These are phyloP conservation scores for Tenthredo amoena DNA, from an alignment of 2,888 invertebrate species.

Conservation along the genomic window DNA sequence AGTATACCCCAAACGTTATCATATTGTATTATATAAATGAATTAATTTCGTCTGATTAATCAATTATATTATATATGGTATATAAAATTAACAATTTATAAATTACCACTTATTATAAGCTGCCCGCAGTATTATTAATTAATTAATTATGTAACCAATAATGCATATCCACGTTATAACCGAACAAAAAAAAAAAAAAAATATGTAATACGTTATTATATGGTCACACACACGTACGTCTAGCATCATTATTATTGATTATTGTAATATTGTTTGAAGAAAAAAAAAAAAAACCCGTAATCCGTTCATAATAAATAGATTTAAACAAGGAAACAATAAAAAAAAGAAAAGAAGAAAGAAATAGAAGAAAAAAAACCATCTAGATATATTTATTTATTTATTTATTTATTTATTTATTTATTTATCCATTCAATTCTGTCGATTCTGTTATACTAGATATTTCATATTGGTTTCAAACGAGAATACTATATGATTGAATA, in stretches of 20 bases:
- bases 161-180: constrained; percentile 42
- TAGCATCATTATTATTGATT: background rate
- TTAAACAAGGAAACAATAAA: background rate
- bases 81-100: background rate
- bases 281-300: background rate
- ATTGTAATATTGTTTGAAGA: background rate
- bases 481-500: no score
- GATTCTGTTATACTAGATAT: no score
- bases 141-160: constrained; percentile 20
- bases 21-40: background rate
- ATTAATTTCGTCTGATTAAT: background rate
- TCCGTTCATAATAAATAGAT: background rate
- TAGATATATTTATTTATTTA: background rate
- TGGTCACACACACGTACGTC: background rate
- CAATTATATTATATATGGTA: background rate
- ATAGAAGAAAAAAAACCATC: background rate
- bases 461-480: no score
- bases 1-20: background rate
- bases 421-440: background rate
- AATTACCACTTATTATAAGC: constrained; percentile 1
- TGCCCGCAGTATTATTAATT: constrained; percentile 44
- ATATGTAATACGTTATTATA: background rate
- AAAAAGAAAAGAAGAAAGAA: no score
- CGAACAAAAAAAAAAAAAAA: background rate
- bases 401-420: background rate